Percentiles rank a stretch among this genome's conserved stretches.
phyloP scores from a whole-genome alignment of 2,797 vertebrate genomes.

The Urophycis tenuis region DNA sequence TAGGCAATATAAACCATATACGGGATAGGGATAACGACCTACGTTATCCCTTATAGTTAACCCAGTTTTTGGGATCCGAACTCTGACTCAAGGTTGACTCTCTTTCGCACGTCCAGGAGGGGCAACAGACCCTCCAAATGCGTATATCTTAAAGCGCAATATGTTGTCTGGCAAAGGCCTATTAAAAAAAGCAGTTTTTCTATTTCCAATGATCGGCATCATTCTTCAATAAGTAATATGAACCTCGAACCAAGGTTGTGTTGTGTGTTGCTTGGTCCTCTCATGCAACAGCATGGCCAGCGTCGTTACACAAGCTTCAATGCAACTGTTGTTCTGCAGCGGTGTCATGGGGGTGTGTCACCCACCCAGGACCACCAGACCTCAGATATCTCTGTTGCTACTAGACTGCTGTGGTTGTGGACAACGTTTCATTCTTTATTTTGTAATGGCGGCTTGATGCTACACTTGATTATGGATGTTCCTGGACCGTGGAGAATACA shows the following conservation, averaged over 20 bases:
- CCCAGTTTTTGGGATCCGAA: neutral
- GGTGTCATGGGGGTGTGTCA: neutral
- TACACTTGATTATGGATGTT: slow-evolving; percentile 49
- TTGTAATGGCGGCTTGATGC: neutral
- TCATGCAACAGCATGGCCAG: no score
- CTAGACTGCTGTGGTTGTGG: neutral
- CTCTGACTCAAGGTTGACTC: no score
- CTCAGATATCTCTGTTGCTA: no score
- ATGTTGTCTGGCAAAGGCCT: neutral
- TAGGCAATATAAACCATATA: no score
- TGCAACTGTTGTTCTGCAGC: neutral
- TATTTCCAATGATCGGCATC: no score
- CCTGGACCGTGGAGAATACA: slow-evolving; percentile 32
- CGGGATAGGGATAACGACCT: no score
- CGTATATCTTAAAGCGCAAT: neutral
- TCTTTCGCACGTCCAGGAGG: no score
- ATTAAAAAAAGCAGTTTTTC: no score
- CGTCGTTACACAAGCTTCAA: neutral
- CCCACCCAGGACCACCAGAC: neutral
- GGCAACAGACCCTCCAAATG: no score
- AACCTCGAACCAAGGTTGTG: no score
- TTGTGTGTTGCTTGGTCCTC: no score
- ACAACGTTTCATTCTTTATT: neutral
- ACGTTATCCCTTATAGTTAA: no score
- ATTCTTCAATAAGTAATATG: neutral